phyloP scores from a whole-genome alignment of 2,113 vertebrate species.

The Parus major region DNA sequence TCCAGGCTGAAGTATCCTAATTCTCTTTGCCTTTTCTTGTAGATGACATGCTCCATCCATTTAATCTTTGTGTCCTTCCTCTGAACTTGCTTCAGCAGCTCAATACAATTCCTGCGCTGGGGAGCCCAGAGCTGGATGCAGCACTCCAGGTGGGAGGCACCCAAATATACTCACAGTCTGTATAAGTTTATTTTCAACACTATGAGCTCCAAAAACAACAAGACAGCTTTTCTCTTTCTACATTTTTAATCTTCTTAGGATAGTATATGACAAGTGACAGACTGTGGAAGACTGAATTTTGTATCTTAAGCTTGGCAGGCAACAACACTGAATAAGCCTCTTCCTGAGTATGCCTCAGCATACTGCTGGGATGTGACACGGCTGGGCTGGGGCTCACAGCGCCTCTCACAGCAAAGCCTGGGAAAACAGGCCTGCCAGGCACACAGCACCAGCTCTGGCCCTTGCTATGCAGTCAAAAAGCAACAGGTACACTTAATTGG shows the following conservation, averaged over 20 bases:
- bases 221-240: constrained; percentile 2
- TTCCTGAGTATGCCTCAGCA: neutral
- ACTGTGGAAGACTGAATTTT: constrained; percentile 3
- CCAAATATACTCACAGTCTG: neutral
- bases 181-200: constrained; percentile 21
- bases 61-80: neutral
- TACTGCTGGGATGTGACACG: neutral
- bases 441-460: neutral
- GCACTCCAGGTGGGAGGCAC: neutral
- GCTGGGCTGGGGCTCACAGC: neutral
- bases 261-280: neutral
- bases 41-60: neutral
- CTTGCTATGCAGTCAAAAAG: neutral
- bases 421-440: neutral
- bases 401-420: neutral
- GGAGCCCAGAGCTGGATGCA: neutral
- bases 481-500: neutral
- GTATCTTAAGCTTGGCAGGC: neutral
- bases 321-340: neutral
- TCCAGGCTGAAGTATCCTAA: neutral
- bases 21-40: neutral
- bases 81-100: neutral
- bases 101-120: neutral
- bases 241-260: neutral
- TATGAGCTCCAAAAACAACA: neutral